Evolutionary conservation across 1,140 invertebrate genomes (phyloP).

Genomic region (Cheumatopsyche charites): DNA sequence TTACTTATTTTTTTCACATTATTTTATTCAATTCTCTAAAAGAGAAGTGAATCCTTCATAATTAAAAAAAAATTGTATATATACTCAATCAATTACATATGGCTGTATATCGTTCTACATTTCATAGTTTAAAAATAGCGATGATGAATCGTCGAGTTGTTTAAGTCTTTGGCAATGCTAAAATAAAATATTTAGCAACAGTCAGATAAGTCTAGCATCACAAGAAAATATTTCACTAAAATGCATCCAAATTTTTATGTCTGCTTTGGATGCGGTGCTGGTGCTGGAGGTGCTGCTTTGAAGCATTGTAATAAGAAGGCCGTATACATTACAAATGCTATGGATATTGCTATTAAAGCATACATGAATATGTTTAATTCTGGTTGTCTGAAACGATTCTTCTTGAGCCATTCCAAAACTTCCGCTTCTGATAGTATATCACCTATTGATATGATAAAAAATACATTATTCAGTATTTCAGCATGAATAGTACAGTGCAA

Average conservation of each 20-base stretch:
- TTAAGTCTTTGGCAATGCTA: neutral
- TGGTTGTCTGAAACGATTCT: slow-evolving; percentile 90
- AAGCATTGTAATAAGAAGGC: slow-evolving; percentile 90
- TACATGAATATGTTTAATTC: slow-evolving; percentile 96
- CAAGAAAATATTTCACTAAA: slow-evolving; percentile 25
- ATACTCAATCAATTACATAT: neutral
- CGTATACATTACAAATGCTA: slow-evolving; percentile 89
- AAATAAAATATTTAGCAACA: neutral
- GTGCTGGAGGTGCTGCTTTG: slow-evolving; percentile 66
- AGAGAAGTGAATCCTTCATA: no score
- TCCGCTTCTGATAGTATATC: slow-evolving; percentile 82
- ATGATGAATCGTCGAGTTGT: slow-evolving; percentile 1
- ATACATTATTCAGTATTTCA: slow-evolving; percentile 15
- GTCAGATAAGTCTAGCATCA: slow-evolving; percentile 34
- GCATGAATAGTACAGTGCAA: no score
- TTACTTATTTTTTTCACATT: no score
- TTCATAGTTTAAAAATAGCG: neutral
- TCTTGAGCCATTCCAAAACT: slow-evolving; percentile 91
- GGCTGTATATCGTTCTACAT: neutral
- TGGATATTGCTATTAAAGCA: slow-evolving; percentile 81
- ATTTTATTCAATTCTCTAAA: no score
- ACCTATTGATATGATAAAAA: slow-evolving; percentile 67
- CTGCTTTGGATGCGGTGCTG: slow-evolving; percentile 69
- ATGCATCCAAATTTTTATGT: slow-evolving; percentile 59
- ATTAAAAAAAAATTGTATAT: no score